These are phyloP conservation scores for Bagarius yarrelli DNA, from an alignment of 2,113 vertebrate species.

Conservation along the genomic window DNA sequence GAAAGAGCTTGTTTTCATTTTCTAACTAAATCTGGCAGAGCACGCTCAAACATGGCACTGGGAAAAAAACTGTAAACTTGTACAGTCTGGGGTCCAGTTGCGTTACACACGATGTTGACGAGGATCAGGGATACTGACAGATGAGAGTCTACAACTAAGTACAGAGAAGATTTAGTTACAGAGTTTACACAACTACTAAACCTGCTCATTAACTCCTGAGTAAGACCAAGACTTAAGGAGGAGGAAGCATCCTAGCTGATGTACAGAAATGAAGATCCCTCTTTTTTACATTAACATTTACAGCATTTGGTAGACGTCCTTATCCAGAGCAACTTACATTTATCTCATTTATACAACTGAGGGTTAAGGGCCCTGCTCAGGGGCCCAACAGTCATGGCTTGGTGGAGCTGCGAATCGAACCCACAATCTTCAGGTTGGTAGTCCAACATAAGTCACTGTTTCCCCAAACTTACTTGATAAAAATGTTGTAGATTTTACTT, in stretches of 20 bases:
- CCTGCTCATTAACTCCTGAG: neutral
- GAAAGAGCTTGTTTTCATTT: constrained; percentile 20
- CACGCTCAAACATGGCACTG: neutral
- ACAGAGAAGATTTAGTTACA: neutral
- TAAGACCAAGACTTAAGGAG: neutral
- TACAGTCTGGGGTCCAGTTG: neutral
- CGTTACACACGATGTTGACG: neutral
- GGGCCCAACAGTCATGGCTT: too few relatives aligned
- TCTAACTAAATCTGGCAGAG: constrained; percentile 7
- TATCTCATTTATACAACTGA: too few relatives aligned
- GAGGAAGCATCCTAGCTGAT: neutral
- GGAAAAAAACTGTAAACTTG: neutral
- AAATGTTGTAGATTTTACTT: neutral
- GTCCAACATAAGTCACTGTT: too few relatives aligned
- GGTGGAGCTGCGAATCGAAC: too few relatives aligned
- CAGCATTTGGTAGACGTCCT: too few relatives aligned
- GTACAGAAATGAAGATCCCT: neutral
- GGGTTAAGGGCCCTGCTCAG: too few relatives aligned
- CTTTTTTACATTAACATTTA: too few relatives aligned
- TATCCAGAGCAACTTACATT: too few relatives aligned
- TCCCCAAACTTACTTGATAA: too few relatives aligned
- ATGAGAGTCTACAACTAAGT: neutral
- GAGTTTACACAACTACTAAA: neutral
- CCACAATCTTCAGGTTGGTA: too few relatives aligned
- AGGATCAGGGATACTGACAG: neutral